These are phyloP conservation scores for Perccottus glenii DNA, from an alignment of 2,113 vertebrate genomes.

Conservation along the genomic window DNA sequence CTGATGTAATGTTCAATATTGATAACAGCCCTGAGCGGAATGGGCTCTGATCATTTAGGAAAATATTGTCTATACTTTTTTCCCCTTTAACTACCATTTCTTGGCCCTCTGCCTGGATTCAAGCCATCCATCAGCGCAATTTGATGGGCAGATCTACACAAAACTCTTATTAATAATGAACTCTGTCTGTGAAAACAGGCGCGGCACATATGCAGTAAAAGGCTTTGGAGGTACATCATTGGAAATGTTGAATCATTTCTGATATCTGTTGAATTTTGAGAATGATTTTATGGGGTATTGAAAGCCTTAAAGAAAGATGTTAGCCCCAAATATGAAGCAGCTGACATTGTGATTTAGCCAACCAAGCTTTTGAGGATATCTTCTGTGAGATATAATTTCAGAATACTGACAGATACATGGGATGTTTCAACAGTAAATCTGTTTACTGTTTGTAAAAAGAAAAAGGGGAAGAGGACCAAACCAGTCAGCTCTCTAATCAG, in stretches of 20 bases:
- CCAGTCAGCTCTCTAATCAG: too few species aligned
- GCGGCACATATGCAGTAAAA: conserved; percentile 6
- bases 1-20: conserved; percentile 79
- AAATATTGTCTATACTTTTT: conserved; percentile 50
- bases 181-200: conserved; percentile 42
- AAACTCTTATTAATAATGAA: conserved; percentile 53
- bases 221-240: not conserved
- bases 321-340: too few species aligned
- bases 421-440: too few species aligned
- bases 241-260: conserved; percentile 14
- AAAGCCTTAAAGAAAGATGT: too few species aligned
- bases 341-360: too few species aligned
- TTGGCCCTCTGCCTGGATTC: conserved; percentile 36
- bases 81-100: conserved; percentile 26
- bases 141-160: conserved; percentile 55
- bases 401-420: too few species aligned
- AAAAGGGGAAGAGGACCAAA: too few species aligned
- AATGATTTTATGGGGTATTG: too few species aligned
- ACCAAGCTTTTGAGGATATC: too few species aligned
- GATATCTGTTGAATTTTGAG: not conserved
- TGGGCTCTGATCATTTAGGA: conserved; percentile 72
- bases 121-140: conserved; percentile 41
- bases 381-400: too few species aligned
- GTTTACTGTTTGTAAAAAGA: too few species aligned
- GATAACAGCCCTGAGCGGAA: conserved; percentile 72